Conservation (phyloP, 2,797 vertebrate genomes). For the Rhincodon typus region DNA sequence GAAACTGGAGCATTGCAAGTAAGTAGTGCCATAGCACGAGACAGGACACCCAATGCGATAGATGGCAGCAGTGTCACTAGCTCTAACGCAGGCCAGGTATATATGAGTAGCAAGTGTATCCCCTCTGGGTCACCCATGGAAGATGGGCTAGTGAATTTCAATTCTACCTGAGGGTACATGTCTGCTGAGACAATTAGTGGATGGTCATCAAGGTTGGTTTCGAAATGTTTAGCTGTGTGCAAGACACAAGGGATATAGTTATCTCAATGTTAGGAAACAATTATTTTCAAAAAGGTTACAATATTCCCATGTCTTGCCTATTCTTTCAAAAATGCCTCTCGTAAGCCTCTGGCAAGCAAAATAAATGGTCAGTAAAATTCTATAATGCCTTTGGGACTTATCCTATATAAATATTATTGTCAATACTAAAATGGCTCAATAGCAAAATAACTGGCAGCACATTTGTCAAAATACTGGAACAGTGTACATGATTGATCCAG, state of each 20-base stretch:
- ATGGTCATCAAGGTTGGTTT: not conserved
- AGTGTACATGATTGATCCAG: conserved; percentile 11
- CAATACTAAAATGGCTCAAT: not conserved
- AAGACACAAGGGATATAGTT: not conserved
- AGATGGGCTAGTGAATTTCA: not conserved
- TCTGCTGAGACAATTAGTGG: not conserved
- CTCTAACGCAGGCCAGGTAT: not conserved
- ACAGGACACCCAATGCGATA: not conserved
- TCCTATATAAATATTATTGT: not conserved
- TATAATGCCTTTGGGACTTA: not conserved
- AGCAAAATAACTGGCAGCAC: not conserved
- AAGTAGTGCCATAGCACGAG: not conserved
- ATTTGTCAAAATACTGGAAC: not conserved
- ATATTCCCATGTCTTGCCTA: not conserved
- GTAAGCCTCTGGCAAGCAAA: not conserved
- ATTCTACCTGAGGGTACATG: not conserved
- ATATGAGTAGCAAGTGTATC: not conserved
- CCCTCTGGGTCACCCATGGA: not conserved
- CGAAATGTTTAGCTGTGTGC: not conserved
- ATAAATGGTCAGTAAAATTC: not conserved
- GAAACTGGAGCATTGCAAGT: not conserved
- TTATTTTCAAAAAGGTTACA: not conserved
- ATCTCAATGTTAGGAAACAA: not conserved
- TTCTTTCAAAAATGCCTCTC: not conserved
- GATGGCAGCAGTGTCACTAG: not conserved